Conservation (phyloP, 1,140 invertebrate species). For the Heliconius himera region DNA sequence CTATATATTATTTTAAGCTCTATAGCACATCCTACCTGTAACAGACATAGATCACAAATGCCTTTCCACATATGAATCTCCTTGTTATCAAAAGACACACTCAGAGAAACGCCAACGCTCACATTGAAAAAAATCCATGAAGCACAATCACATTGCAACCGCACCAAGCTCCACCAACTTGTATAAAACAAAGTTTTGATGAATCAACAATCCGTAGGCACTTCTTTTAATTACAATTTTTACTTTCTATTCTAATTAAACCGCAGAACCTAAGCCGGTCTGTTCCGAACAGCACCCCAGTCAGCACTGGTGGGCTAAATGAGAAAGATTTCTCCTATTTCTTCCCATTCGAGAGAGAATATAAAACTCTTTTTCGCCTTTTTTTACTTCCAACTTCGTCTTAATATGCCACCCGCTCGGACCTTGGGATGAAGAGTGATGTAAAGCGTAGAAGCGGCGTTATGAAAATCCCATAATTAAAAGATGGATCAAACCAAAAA, state of each 20-base stretch:
- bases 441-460: constrained; percentile 25
- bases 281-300: constrained; percentile 64
- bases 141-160: background rate
- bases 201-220: constrained; percentile 25
- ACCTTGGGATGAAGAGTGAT: constrained; percentile 60
- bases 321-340: constrained; percentile 81
- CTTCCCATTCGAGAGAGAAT: constrained; percentile 81
- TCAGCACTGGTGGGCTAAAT: constrained; percentile 78
- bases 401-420: constrained; percentile 81
- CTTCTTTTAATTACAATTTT: constrained; percentile 43
- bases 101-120: background rate
- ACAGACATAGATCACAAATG: background rate
- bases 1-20: background rate
- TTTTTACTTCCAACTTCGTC: constrained; percentile 82
- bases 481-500: background rate
- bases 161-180: background rate
- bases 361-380: constrained; percentile 82
- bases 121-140: background rate
- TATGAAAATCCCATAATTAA: background rate
- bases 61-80: background rate
- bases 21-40: background rate
- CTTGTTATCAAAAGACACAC: background rate
- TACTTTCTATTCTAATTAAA: constrained; percentile 54
- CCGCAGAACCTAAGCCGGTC: constrained; percentile 51
- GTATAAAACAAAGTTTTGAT: constrained; percentile 12